Evolutionary conservation across 2,888 invertebrate genomes (phyloP).

Genomic region (Labia minor): DNA sequence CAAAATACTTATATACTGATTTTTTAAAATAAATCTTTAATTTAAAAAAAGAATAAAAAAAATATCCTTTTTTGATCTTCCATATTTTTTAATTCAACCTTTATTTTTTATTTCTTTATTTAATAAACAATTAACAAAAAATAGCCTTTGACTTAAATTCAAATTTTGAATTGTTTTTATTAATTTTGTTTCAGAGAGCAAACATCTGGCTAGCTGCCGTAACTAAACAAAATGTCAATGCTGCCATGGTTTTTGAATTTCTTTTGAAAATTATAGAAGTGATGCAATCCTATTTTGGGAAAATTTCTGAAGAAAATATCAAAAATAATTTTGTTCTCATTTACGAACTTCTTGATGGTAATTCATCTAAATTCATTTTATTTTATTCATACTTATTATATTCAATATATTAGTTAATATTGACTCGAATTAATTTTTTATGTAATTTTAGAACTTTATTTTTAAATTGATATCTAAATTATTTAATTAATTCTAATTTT

Average conservation of each 20-base stretch:
- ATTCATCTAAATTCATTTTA: background rate
- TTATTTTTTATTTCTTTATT: too few species aligned
- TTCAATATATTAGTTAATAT: slow-evolving; percentile 14
- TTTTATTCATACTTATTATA: background rate
- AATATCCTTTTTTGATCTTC: too few species aligned
- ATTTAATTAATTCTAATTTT: too few species aligned
- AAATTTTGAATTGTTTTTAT: too few species aligned
- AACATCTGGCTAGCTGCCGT: slow-evolving; percentile 99
- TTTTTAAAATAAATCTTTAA: too few species aligned
- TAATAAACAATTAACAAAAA: too few species aligned
- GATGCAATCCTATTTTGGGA: slow-evolving; percentile 99
- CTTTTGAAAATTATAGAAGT: slow-evolving; percentile 94
- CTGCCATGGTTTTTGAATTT: slow-evolving; percentile 99
- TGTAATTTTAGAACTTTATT: too few species aligned
- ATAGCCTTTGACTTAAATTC: too few species aligned
- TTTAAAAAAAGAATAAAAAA: too few species aligned
- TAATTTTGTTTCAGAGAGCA: slow-evolving; percentile 54
- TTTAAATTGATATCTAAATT: slow-evolving; percentile 8
- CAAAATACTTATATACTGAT: too few species aligned
- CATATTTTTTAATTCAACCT: background rate
- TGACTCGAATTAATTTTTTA: too few species aligned
- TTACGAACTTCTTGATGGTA: slow-evolving; percentile 95
- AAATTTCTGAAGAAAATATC: slow-evolving; percentile 98
- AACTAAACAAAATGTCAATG: slow-evolving; percentile 99
- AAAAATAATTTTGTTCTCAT: slow-evolving; percentile 99